Base-by-base conservation (phyloP, 2,797 vertebrate species). In the Lacerta viridis region DNA sequence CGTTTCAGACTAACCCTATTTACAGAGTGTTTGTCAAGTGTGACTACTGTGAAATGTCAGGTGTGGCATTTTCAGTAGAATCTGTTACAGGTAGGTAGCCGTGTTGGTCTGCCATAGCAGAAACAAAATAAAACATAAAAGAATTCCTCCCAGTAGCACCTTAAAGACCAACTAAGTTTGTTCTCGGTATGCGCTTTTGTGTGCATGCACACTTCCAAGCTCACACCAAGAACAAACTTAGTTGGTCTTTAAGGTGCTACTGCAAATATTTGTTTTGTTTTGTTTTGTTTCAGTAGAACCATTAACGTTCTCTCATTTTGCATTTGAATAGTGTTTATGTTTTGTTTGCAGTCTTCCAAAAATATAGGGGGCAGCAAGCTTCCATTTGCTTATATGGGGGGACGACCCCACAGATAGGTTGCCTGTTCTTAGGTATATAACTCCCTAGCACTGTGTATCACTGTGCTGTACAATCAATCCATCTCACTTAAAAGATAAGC, bases 291-390 rank as follows among this genome's bases (percentile, higher is more conserved):
- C 29, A 85, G 61, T 79, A 88, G 84, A 89, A 88, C 43, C 72
- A 92, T 93, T 91, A 89, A 85, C 86, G 87, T 87, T 87, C 87
- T 75, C 86, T 68, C 33, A 55, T 75, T 33, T n/a, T 72, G n/a
- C 46, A 86, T 85, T 88, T 87, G 82, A 91, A 87, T 89, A 92
- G 86, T 2, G 3, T 79, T 85, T 94, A 84, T 72, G 82, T 88
- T 90, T 92, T 80, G 39, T 72, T 71, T 80, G 33, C 5, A 55
- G 50, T 68, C 27, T 5, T 68, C 23, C 27, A 27, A 25, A 27
- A 27, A 43, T 43, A 43, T 43, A 25, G 17, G 64, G 66, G 23
- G 66, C 5, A 68, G 23, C 5, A 43, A 68, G 66, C 25, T 29
- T 29, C 41, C 25, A 68, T 68, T 68, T 68, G 66, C 50, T 55